These are phyloP conservation scores for Drosophila takahashii DNA, from an alignment of 1,140 invertebrate genomes.

Conservation along the genomic window DNA sequence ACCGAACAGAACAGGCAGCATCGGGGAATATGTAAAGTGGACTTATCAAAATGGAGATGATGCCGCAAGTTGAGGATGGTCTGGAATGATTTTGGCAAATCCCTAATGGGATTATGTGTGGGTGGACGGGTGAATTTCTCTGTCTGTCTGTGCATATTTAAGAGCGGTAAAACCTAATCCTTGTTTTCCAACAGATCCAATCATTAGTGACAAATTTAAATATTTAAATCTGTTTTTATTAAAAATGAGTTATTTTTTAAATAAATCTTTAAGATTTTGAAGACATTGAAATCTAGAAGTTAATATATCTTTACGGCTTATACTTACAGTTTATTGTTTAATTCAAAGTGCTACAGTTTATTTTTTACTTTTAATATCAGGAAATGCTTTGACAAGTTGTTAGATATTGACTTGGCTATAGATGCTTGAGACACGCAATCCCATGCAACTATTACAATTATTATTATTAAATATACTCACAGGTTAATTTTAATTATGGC, in stretches of 20 bases:
- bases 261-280: not conserved
- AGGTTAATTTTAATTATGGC: not conserved
- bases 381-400: slow-evolving; percentile 18
- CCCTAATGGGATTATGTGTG: slow-evolving; percentile 46
- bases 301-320: not conserved
- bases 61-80: slow-evolving; percentile 31
- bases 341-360: not conserved
- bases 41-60: slow-evolving; percentile 67
- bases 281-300: not conserved
- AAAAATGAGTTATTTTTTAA: too few species aligned
- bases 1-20: slow-evolving; percentile 15
- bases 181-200: not conserved
- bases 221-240: too few species aligned
- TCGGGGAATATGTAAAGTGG: slow-evolving; percentile 49
- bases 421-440: slow-evolving; percentile 12
- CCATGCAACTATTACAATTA: not conserved
- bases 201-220: not conserved
- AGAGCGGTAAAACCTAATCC: not conserved
- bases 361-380: slow-evolving; percentile 2
- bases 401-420: slow-evolving; percentile 15
- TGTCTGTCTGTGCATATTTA: not conserved
- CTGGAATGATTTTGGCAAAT: slow-evolving; percentile 41
- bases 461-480: not conserved
- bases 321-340: not conserved
- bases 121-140: slow-evolving; percentile 2